Conservation (phyloP, 2,113 vertebrate species). For the Climacteris rufus region DNA sequence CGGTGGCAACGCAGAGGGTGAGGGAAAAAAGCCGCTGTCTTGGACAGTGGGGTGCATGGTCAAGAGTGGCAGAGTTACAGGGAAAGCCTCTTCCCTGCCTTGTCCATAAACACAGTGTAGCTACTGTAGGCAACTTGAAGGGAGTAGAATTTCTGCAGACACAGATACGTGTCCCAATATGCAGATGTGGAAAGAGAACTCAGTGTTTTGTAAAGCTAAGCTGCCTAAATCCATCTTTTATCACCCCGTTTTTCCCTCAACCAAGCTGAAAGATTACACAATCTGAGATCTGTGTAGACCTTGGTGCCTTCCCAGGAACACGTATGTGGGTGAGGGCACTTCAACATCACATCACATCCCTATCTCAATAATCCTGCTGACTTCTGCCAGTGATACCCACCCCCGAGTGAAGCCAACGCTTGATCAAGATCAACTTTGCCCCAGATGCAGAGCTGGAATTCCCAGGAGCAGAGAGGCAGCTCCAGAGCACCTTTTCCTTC, state of each 20-base stretch:
- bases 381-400: not conserved
- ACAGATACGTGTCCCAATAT: not conserved
- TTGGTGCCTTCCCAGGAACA: not conserved
- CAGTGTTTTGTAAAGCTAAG: not conserved
- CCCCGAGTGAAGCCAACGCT: not conserved
- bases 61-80: not conserved
- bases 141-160: not conserved
- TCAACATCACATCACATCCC: accelerated
- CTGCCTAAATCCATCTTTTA: not conserved
- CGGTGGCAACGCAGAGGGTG: not conserved
- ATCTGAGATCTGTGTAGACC: not conserved
- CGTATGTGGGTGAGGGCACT: accelerated
- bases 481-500: not conserved
- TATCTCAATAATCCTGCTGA: not conserved
- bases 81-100: not conserved
- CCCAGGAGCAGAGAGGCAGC: not conserved
- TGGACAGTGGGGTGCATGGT: not conserved
- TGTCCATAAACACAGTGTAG: not conserved
- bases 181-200: not conserved
- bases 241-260: not conserved
- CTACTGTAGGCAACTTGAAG: not conserved
- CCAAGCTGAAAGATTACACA: not conserved
- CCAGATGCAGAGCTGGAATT: not conserved
- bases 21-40: not conserved
- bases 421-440: not conserved